These are phyloP conservation scores for Pseudomyrmex pallidus DNA, from an alignment of 1,140 invertebrate species.

Conservation along the genomic window DNA sequence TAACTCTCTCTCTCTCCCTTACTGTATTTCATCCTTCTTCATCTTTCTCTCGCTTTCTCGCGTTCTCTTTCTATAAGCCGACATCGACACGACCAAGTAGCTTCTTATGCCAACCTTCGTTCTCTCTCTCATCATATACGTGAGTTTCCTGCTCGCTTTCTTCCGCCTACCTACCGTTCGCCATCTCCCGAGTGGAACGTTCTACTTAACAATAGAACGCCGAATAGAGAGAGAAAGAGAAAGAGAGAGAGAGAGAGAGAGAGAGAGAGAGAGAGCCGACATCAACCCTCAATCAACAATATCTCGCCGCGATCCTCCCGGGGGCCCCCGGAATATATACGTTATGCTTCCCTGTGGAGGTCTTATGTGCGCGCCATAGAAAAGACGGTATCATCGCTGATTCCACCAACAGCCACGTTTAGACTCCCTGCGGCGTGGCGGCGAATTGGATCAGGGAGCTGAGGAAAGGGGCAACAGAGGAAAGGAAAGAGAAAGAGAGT, in stretches of 20 bases:
- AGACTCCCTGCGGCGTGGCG: slow-evolving; percentile 19
- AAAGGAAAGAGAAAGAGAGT: background rate
- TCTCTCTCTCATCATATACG: slow-evolving; percentile 21
- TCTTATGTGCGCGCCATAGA: slow-evolving; percentile 55
- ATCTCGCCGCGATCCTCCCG: slow-evolving; percentile 49
- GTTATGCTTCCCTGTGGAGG: slow-evolving; percentile 56
- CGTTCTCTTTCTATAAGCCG: slow-evolving; percentile 51
- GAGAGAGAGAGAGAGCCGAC: slow-evolving; percentile 52
- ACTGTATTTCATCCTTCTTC: slow-evolving; percentile 29
- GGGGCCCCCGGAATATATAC: slow-evolving; percentile 51
- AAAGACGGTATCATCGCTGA: slow-evolving; percentile 70
- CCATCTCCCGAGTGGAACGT: slow-evolving; percentile 51
- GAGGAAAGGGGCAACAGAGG: too few relatives aligned
- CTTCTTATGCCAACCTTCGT: slow-evolving; percentile 50
- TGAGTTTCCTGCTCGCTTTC: slow-evolving; percentile 52
- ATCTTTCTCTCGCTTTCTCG: slow-evolving; percentile 26
- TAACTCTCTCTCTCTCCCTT: slow-evolving; percentile 8
- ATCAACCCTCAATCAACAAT: slow-evolving; percentile 75
- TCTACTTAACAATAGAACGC: slow-evolving; percentile 69
- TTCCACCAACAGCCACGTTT: slow-evolving; percentile 63
- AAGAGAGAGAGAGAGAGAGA: too few relatives aligned
- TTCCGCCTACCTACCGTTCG: slow-evolving; percentile 34
- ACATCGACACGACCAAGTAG: slow-evolving; percentile 47
- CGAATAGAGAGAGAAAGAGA: slow-evolving; percentile 58
- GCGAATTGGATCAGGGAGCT: slow-evolving; percentile 26